These are phyloP conservation scores for Mirza zaza DNA, from an alignment of 2,113 vertebrate genomes.

Conservation along the genomic window DNA sequence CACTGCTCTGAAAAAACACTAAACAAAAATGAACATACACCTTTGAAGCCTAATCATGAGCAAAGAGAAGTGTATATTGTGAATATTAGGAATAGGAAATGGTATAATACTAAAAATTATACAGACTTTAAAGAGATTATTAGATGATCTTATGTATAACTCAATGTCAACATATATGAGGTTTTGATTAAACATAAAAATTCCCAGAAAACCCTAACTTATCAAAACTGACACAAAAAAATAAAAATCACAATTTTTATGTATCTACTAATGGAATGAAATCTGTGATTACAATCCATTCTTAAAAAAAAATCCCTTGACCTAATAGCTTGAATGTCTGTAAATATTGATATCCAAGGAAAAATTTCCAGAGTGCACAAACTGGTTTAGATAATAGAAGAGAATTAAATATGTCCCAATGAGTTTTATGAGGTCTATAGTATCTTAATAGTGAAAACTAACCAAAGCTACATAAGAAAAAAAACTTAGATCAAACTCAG, in stretches of 20 bases:
- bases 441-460: background rate
- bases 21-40: background rate
- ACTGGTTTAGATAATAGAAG: background rate
- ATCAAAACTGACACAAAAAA: background rate
- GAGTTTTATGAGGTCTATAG: background rate
- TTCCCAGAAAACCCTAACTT: background rate
- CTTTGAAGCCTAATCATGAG: background rate
- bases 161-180: background rate
- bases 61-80: background rate
- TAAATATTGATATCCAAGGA: background rate
- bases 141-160: background rate
- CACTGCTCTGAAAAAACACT: background rate
- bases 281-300: background rate
- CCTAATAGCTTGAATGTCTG: background rate
- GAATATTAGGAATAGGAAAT: background rate
- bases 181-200: background rate
- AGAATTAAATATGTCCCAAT: background rate
- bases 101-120: background rate
- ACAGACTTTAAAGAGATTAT: background rate
- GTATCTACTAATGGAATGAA: background rate
- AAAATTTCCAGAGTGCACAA: background rate
- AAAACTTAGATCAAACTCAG: background rate
- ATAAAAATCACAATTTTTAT: background rate
- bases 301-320: background rate
- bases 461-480: background rate